These are phyloP conservation scores for Synodontis membranacea DNA, from an alignment of 2,113 vertebrate genomes.

Conservation along the genomic window DNA sequence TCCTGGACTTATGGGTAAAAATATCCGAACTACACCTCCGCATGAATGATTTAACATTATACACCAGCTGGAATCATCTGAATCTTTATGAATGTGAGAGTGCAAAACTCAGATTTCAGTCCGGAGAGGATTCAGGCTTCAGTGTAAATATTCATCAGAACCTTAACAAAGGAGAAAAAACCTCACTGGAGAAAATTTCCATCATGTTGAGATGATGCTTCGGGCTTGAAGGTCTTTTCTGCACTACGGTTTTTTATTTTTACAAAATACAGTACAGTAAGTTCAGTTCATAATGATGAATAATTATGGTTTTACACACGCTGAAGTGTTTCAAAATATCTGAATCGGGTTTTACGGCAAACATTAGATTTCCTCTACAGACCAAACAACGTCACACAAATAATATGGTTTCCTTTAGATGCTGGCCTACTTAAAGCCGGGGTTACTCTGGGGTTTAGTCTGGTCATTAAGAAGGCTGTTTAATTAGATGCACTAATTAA, in stretches of 20 bases:
- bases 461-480: neutral
- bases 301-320: neutral
- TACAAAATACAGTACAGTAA: neutral
- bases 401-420: neutral
- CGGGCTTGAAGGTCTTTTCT: neutral
- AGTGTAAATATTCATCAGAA: neutral
- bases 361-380: neutral
- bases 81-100: neutral
- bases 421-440: neutral
- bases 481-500: slow-evolving; percentile 2
- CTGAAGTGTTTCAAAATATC: neutral
- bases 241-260: neutral
- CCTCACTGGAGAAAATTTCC: neutral
- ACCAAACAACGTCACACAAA: neutral
- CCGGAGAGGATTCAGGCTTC: neutral
- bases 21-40: neutral
- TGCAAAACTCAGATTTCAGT: neutral
- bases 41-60: neutral
- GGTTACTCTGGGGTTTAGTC: neutral
- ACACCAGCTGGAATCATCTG: neutral
- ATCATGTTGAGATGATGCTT: neutral
- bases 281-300: neutral
- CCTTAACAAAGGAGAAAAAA: neutral
- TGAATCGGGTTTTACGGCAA: neutral
- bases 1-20: slow-evolving; percentile 1